phyloP scores from a whole-genome alignment of 2,888 invertebrate genomes.

The Morinoia aosen region DNA sequence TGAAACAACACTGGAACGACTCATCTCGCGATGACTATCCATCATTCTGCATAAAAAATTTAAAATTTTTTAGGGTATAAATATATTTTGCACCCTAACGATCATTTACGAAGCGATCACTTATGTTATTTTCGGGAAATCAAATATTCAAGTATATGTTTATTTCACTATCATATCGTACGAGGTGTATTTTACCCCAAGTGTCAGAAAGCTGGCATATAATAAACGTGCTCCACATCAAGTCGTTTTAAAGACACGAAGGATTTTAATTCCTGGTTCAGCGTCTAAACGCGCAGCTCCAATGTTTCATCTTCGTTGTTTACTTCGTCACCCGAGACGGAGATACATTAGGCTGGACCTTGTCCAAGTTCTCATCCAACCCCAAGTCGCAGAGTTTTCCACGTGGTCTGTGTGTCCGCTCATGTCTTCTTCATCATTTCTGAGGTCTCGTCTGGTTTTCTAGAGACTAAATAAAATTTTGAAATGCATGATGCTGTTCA shows the following conservation, averaged over 20 bases:
- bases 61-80: too few relatives aligned
- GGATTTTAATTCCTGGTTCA: background rate
- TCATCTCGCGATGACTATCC: too few relatives aligned
- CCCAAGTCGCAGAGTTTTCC: background rate
- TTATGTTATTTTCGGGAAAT: too few relatives aligned
- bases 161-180: too few relatives aligned
- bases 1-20: too few relatives aligned
- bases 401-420: background rate
- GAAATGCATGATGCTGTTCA: too few relatives aligned
- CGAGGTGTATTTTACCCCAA: too few relatives aligned
- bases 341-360: conserved; percentile 4
- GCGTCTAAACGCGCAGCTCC: background rate
- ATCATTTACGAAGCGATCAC: too few relatives aligned
- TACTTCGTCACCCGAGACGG: background rate
- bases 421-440: background rate
- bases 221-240: background rate
- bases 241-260: background rate
- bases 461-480: background rate
- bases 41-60: too few relatives aligned
- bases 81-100: too few relatives aligned
- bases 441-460: background rate
- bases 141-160: too few relatives aligned
- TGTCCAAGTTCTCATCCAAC: background rate
- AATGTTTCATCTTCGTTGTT: background rate
- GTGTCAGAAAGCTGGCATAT: background rate